These are phyloP conservation scores for Aspiorhynchus laticeps DNA, from an alignment of 2,113 vertebrate species.

Conservation along the genomic window DNA sequence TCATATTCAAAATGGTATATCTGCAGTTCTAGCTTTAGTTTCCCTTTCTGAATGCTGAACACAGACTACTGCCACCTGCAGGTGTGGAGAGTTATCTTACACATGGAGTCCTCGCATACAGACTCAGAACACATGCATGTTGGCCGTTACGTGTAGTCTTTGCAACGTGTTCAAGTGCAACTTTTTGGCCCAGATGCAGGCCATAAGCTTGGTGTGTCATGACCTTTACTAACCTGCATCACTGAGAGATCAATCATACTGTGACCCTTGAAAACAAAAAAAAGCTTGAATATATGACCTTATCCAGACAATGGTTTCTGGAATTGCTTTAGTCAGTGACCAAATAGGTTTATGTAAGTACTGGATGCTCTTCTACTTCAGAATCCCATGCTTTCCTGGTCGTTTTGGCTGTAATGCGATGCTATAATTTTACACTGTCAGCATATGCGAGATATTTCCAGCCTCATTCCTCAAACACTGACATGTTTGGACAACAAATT, in stretches of 20 bases:
- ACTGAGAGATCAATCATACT: background rate
- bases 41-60: background rate
- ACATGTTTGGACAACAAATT: background rate
- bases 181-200: background rate
- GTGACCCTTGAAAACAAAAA: background rate
- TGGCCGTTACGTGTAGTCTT: background rate
- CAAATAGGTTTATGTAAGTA: background rate
- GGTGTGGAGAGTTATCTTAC: background rate
- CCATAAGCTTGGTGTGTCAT: background rate
- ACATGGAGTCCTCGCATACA: background rate
- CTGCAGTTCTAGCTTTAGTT: background rate
- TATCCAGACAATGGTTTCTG: background rate
- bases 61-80: background rate
- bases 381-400: background rate
- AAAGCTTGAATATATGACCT: background rate
- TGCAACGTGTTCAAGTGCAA: background rate
- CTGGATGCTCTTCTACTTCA: background rate
- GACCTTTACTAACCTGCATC: background rate
- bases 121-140: no score
- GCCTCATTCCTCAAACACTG: background rate
- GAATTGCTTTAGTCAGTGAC: background rate
- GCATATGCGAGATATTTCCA: background rate
- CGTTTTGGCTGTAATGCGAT: background rate
- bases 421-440: background rate
- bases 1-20: background rate